Conservation (phyloP, 2,113 vertebrate species). For the Pluvialis apricaria region DNA sequence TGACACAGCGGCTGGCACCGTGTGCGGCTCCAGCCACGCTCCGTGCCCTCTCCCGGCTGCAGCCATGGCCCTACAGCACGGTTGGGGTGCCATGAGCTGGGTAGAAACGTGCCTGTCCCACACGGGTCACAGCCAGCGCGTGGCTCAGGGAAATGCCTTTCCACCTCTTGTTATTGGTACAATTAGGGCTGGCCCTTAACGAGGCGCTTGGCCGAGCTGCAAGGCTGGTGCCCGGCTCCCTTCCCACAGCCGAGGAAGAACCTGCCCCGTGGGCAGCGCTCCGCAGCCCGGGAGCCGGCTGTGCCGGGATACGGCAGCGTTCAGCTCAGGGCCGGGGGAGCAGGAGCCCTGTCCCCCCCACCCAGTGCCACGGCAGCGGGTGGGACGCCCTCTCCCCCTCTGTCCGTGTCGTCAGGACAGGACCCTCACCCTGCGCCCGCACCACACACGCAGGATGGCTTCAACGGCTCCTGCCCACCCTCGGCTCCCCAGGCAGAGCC, state of each 20-base stretch:
- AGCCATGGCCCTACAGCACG: fast-evolving
- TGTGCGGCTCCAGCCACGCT: background rate
- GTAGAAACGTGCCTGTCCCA: background rate
- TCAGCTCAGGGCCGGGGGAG: background rate
- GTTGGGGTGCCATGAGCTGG: background rate
- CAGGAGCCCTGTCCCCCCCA: background rate
- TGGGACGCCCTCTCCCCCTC: background rate
- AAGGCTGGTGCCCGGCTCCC: no score
- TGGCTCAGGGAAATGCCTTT: background rate
- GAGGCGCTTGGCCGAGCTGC: fast-evolving
- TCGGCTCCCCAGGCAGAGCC: background rate
- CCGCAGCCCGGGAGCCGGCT: background rate
- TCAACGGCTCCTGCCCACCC: background rate
- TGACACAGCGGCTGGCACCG: background rate
- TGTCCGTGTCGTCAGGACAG: background rate
- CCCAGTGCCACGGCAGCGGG: no score
- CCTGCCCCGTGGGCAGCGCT: background rate
- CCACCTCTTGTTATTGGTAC: background rate
- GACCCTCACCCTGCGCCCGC: background rate
- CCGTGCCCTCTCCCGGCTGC: background rate
- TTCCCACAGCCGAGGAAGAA: background rate
- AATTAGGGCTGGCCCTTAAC: background rate
- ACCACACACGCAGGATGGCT: background rate
- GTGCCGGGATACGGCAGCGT: background rate
- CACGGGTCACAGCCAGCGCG: background rate